Evolutionary conservation across 35 echinoderm and acorn worm species (phyloP), one percentile per base, ranked within the genome.

Genomic region (Apostichopus japonicus): DNA sequence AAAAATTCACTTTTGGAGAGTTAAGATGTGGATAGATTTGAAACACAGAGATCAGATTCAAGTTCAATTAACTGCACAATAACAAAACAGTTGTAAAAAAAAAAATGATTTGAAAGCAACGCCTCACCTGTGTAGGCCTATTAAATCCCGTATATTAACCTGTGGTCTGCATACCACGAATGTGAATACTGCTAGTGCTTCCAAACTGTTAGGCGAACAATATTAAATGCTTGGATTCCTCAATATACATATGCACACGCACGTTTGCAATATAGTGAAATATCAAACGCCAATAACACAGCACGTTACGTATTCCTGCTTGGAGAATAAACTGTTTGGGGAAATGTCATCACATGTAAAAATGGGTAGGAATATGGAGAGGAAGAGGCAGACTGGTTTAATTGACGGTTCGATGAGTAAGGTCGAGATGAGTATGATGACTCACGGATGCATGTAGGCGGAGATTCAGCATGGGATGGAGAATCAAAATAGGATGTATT

Each of bases 361-460:
- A 15, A 14, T 19, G 71, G 16, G 17, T 75, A n/a, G 22, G 14
- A 67, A 16, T 1, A 55, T 15, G 79, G 33, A 44, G 33, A 44
- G 33, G 54, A 55, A 23, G 19, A 84, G 54, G 56, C 25, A 80
- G 5, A 11, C 54, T 21, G 23, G 21, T 84, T 58, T 84, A 84
- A 84, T 84, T 57, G 55, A 58, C 17, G 56, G 55, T 10, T 9
- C 21, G 81, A 84, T 84, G 81, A 84, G 81, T 84, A 84, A 84
- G 81, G 54, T 17, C 81, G 79, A 54, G 63, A 67, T 44, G 33
- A 61, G 23, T 16, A 55, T 24, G 81, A 84, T 84, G 81, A 84
- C 54, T 84, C 81, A 84, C 24, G 17, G 54, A 58, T 58, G 56
- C 54, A 80, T 80, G 78, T 27, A 80, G 81, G 51, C 53, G 81